Evolutionary conservation across 2,113 vertebrate species (phyloP), one percentile per base, ranked within the genome.

Genomic region (Marmota flaviventris): DNA sequence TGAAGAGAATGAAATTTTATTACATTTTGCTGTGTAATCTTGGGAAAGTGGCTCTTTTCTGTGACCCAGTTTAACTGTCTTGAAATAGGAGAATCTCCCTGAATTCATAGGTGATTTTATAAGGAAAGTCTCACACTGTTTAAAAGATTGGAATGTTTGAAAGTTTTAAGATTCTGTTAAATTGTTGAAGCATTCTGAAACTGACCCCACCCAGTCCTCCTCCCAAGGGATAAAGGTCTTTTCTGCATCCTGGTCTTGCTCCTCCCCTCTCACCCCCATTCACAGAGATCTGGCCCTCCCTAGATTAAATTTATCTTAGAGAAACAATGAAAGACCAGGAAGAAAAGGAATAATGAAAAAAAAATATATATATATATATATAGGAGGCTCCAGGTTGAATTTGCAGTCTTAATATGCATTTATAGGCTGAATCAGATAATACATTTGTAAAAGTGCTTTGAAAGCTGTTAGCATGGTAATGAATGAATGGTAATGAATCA

Each of bases 331-430:
- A 69, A 88, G 63, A 96, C 13, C 65, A 96, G 87, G 61, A 89
- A 96, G 72, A 97, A 95, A 88, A 67, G 42, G 27, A 89, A 94
- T 42, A 95, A 91, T 89, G 83, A 85, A 95, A 94, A 84, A 63
- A 86, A 83, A 95, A 94, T n/a, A n/a, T n/a, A 79, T 37, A 37
- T 37, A 39, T 39, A 39, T 39, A 39, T 39, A 39, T 39, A 63
- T 48, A n/a, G 42, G 72, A 53, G 29, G 45, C 48, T 90, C 85
- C 39, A 56, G 18, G 75, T 78, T 93, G 58, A 61, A 78, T 63
- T 73, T 86, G n/a, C 11, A 51, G 13, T 51, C 48, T 3, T 75
- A 72, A 51, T 39, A 69, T 39, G 18, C 48, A 14, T 85, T 92
- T 91, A 58, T 13, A 84, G 70, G 77, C 72, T 76, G 56, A 94